Evolutionary conservation across 2,797 vertebrate genomes (phyloP).

Genomic region (Sciurus carolinensis): DNA sequence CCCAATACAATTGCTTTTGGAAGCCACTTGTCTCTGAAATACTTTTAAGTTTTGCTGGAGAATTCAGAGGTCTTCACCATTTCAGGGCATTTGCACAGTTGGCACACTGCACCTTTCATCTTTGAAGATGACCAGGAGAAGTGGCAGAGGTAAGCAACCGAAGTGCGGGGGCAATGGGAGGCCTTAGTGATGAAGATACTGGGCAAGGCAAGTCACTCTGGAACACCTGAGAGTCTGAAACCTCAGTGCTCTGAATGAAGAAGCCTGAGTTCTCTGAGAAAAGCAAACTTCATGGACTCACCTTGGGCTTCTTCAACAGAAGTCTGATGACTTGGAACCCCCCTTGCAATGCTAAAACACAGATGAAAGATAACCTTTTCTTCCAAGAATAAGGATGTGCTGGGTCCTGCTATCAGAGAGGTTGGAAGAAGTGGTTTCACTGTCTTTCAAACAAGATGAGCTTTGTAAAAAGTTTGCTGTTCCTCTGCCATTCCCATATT

Average conservation of each 20-base stretch:
- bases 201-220: background rate
- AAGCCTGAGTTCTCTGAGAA: background rate
- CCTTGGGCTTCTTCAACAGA: background rate
- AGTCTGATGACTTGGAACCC: background rate
- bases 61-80: background rate
- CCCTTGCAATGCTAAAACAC: fast-evolving
- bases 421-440: background rate
- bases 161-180: background rate
- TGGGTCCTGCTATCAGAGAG: slow-evolving; percentile 28
- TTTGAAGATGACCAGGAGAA: background rate
- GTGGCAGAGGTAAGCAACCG: background rate
- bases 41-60: slow-evolving; percentile 21
- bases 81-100: background rate
- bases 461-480: slow-evolving; percentile 63
- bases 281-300: background rate
- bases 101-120: background rate
- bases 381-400: slow-evolving; percentile 41
- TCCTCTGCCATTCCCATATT: background rate
- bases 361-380: slow-evolving; percentile 39
- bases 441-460: slow-evolving; percentile 74
- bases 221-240: background rate
- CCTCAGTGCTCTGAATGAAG: background rate
- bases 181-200: background rate
- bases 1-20: background rate
- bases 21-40: slow-evolving; percentile 17